Evolutionary conservation across 2,797 vertebrate species (phyloP).

Genomic region (Crenuchus spilurus): DNA sequence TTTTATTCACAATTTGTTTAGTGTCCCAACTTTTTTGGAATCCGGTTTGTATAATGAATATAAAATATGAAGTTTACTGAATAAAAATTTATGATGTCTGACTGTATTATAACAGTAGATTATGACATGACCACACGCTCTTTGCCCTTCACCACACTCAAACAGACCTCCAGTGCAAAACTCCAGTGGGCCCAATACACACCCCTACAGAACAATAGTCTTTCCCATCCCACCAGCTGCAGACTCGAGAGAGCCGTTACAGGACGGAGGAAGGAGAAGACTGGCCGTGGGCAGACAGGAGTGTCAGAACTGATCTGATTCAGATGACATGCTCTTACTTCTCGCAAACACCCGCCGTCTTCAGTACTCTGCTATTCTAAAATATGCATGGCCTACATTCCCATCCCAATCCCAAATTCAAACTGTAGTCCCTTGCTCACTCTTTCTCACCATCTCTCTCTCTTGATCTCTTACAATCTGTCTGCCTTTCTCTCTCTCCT

Average conservation of each 20-base stretch:
- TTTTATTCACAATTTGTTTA: too few relatives aligned
- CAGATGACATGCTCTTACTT: slow-evolving; percentile 30
- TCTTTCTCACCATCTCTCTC: too few relatives aligned
- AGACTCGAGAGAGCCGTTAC: neutral
- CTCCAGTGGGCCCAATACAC: neutral
- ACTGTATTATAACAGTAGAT: too few relatives aligned
- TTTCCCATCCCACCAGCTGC: slow-evolving; percentile 4
- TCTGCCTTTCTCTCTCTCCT: slow-evolving; percentile 4
- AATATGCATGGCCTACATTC: slow-evolving; percentile 82
- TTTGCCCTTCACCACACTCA: too few relatives aligned
- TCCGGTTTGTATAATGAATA: too few relatives aligned
- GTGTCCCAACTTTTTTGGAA: too few relatives aligned
- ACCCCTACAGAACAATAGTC: neutral
- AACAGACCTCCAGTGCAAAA: neutral
- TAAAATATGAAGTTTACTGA: too few relatives aligned
- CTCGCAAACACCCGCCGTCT: slow-evolving; percentile 53
- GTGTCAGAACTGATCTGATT: slow-evolving; percentile 41
- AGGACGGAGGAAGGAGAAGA: neutral
- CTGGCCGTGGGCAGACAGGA: slow-evolving; percentile 35
- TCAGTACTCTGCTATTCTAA: slow-evolving; percentile 69
- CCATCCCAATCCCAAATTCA: slow-evolving; percentile 54
- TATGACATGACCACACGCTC: too few relatives aligned
- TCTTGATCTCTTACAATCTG: slow-evolving; percentile 45
- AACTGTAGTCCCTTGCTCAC: slow-evolving; percentile 64
- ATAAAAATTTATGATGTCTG: too few relatives aligned